Conservation (phyloP, 1,140 invertebrate genomes). For the Ptiloglossa arizonensis region DNA sequence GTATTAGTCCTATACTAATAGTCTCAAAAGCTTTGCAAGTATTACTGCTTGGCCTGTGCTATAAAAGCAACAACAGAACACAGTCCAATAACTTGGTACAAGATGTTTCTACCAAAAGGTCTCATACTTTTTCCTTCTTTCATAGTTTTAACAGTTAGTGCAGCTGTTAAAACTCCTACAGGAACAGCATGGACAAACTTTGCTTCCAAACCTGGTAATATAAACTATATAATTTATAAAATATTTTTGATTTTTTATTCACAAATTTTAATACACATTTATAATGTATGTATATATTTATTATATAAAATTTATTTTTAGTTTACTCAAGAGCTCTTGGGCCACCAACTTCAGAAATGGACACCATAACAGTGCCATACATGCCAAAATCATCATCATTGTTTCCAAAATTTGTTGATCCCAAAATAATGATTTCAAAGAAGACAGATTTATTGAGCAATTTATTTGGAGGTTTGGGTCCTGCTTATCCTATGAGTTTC, state of each 20-base stretch:
- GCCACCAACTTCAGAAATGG: slow-evolving; percentile 59
- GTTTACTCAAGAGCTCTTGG: slow-evolving; percentile 70
- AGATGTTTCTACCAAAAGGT: slow-evolving; percentile 64
- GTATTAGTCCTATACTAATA: slow-evolving; percentile 41
- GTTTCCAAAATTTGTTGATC: slow-evolving; percentile 76
- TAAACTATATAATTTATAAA: slow-evolving; percentile 49
- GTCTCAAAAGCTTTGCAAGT: slow-evolving; percentile 64
- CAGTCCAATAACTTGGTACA: slow-evolving; percentile 46
- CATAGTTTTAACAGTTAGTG: slow-evolving; percentile 45
- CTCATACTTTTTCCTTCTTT: slow-evolving; percentile 50
- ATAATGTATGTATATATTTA: neutral
- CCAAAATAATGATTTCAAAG: slow-evolving; percentile 71
- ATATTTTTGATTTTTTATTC: slow-evolving; percentile 7
- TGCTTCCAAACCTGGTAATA: slow-evolving; percentile 67
- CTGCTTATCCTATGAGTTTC: slow-evolving; percentile 39
- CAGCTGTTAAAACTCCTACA: slow-evolving; percentile 56
- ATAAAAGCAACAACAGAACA: slow-evolving; percentile 62
- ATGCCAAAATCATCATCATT: slow-evolving; percentile 70
- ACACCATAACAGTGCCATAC: slow-evolving; percentile 72
- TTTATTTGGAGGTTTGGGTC: slow-evolving; percentile 67
- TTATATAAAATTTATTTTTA: slow-evolving; percentile 36
- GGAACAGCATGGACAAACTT: slow-evolving; percentile 59
- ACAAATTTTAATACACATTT: slow-evolving; percentile 1
- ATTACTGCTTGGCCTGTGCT: slow-evolving; percentile 60
- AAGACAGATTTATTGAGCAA: slow-evolving; percentile 74